Base-by-base conservation (phyloP, 2,797 vertebrate species). In the Limnodromus scolopaceus region DNA sequence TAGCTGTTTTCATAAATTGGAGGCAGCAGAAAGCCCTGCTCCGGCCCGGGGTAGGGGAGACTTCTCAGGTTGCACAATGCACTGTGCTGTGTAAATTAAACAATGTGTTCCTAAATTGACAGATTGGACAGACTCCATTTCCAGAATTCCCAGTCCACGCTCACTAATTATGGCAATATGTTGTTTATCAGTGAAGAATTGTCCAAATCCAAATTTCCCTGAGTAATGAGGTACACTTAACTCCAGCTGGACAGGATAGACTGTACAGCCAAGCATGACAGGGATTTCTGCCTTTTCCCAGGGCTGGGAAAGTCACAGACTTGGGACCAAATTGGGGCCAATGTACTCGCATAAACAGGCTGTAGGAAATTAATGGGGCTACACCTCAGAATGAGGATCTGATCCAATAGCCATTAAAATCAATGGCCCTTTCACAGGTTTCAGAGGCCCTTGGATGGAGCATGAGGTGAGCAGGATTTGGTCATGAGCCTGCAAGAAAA, bases 141-240 rank as follows among this genome's bases (percentile, higher is more conserved):
- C 92, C 87, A 95, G 75, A 94, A 93, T 93, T 96, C 96, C 93
- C 96, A 96, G 85, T 94, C 94, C 89, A 87, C 91, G 70, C 64
- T 79, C 45, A 39, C 91, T 97, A 96, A 97, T 97, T 96, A 96
- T 92, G 89, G 91, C 97, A 97, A 95, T 92, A 95, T 97, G 96
- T 96, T 95, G 92, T 95, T 92, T 97, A 95, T 92, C 93, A 96
- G 63, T 39, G 87, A 96, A 91, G 89, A 92, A 87, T 76, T 93
- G 95, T 92, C 87, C 96, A 91, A 71, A 95, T 96, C 93, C 94
- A 96, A 93, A 95, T 97, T 96, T 97, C 82, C 92, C 82, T 96
- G 96, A 97, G 92, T 95, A 92, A 97, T 93, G 96, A 96, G 90
- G 84, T 78, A 90, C 94, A 93, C 78, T 96, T 80, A 93, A 69